A percentile compares a stretch with the other conserved stretches of the same genome.
These are phyloP conservation scores for Adelphocoris suturalis DNA, from an alignment of 2,888 invertebrate species.

Conservation along the genomic window DNA sequence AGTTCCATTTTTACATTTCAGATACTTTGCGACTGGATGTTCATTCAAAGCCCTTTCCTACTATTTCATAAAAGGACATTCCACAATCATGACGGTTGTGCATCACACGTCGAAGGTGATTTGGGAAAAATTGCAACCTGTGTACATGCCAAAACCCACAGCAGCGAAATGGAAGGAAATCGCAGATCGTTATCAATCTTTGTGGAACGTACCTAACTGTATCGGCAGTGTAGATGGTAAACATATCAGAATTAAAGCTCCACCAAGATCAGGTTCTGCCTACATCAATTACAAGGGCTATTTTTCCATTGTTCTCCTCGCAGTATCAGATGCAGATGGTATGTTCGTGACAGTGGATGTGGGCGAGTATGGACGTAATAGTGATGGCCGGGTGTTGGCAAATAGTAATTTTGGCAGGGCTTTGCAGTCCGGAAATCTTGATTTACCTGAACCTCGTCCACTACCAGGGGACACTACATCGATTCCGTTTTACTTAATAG, in stretches of 20 bases:
- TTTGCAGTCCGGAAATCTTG: conserved; percentile 20
- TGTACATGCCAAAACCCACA: neutral
- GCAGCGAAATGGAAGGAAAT: neutral
- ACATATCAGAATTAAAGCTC: conserved; percentile 9
- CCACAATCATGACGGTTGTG: neutral
- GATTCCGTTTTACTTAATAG: no score
- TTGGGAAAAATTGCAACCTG: conserved; percentile 13
- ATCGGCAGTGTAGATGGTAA: conserved; percentile 18
- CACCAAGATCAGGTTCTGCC: conserved; percentile 12
- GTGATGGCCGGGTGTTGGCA: neutral
- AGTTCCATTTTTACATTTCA: neutral
- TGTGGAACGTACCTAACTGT: conserved; percentile 8
- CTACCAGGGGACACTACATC: neutral
- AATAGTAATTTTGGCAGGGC: conserved; percentile 6
- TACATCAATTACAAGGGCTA: conserved; percentile 12
- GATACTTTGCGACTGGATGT: neutral
- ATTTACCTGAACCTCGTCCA: neutral
- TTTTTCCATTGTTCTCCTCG: conserved; percentile 12
- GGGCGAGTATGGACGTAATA: conserved; percentile 4
- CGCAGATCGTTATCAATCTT: neutral
- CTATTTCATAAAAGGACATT: no score
- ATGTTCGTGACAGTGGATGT: neutral
- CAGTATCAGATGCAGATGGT: conserved; percentile 2
- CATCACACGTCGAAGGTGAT: conserved; percentile 12
- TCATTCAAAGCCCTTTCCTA: no score